Conservation (phyloP, 2,888 invertebrate species). For the Baronia brevicornis region DNA sequence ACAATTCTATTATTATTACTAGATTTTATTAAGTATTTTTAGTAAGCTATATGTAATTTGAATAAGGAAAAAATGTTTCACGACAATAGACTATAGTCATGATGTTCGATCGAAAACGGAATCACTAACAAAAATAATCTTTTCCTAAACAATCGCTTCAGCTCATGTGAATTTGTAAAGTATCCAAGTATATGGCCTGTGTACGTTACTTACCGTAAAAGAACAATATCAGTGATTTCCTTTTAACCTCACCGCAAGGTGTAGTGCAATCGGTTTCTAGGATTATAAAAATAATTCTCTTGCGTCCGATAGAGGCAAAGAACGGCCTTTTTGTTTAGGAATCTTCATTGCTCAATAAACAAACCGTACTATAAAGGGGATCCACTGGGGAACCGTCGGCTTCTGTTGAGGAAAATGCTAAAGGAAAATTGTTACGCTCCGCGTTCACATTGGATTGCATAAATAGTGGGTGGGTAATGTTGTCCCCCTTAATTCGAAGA, state of each 20-base stretch:
- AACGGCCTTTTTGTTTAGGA: constrained; percentile 35
- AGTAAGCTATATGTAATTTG: no score
- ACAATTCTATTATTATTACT: no score
- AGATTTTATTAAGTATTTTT: no score
- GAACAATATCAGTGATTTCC: constrained; percentile 20
- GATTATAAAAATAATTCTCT: constrained; percentile 35
- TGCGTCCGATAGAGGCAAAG: constrained; percentile 31
- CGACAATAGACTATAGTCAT: no score
- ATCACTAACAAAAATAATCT: no score
- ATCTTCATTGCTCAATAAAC: constrained; percentile 43
- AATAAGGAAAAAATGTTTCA: no score
- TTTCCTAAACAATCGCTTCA: no score
- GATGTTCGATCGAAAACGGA: no score
- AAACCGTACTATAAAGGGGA: constrained; percentile 42
- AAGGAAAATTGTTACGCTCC: constrained; percentile 32
- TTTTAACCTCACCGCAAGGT: constrained; percentile 21
- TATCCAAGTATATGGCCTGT: constrained; percentile 7
- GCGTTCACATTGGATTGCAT: constrained; percentile 25
- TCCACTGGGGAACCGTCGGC: constrained; percentile 35
- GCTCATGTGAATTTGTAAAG: no score
- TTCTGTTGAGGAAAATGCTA: constrained; percentile 38
- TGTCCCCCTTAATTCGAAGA: constrained; percentile 28
- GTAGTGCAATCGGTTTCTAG: constrained; percentile 35
- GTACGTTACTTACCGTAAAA: constrained; percentile 17
- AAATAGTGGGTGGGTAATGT: constrained; percentile 21